These are phyloP conservation scores for Brachymystax lenok DNA, from an alignment of 2,797 vertebrate genomes.

Conservation along the genomic window DNA sequence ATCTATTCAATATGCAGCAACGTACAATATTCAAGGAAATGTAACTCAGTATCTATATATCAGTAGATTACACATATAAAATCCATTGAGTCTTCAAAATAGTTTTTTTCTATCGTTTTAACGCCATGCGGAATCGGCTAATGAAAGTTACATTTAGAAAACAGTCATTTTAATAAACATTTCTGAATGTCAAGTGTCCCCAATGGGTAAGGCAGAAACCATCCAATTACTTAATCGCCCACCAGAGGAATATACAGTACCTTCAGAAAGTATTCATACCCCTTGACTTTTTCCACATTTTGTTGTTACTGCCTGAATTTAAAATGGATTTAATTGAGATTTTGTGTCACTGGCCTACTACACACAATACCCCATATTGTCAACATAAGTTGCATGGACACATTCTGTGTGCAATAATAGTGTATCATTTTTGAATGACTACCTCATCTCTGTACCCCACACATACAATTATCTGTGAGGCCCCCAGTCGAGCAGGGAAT, in stretches of 20 bases:
- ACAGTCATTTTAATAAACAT: conserved; percentile 33
- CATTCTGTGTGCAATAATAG: no score
- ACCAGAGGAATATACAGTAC: conserved; percentile 23
- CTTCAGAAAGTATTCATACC: no score
- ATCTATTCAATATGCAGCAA: conserved; percentile 20
- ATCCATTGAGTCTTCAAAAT: conserved; percentile 35
- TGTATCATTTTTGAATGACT: no score
- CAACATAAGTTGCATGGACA: no score
- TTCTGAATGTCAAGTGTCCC: conserved; percentile 34
- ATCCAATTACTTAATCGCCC: conserved; percentile 16
- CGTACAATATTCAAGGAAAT: conserved; percentile 11
- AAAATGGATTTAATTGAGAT: no score
- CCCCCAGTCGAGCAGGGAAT: no score
- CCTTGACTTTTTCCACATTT: no score
- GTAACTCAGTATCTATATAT: conserved; percentile 12
- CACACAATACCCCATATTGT: no score
- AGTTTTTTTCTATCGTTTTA: conserved; percentile 22
- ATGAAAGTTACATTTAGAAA: conserved; percentile 34
- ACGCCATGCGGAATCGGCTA: conserved; percentile 53
- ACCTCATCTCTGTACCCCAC: no score
- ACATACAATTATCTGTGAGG: no score
- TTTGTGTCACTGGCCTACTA: no score
- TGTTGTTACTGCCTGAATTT: no score
- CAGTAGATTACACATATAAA: conserved; percentile 41
- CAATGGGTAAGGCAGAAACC: conserved; percentile 37